These are phyloP conservation scores for Microctenopoma lineatum DNA, from an alignment of 2,797 vertebrate genomes.

Conservation along the genomic window DNA sequence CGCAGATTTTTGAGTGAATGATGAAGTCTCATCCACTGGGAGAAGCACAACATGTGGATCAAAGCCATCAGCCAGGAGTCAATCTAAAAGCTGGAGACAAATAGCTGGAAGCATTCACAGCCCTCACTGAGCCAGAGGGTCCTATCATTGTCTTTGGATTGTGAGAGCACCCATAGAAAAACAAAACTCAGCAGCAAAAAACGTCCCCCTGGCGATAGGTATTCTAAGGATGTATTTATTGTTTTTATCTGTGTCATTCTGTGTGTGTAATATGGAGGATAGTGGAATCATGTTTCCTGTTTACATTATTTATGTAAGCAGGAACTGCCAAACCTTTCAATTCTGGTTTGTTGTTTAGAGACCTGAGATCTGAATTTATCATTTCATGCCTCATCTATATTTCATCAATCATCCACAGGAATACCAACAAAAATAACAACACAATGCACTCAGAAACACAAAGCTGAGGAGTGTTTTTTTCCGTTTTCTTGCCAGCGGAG, in stretches of 20 bases:
- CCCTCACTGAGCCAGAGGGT: no score
- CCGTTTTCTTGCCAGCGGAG: slow-evolving; percentile 7
- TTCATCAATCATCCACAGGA: slow-evolving; percentile 10
- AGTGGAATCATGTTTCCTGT: no score
- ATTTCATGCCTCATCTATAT: slow-evolving; percentile 5
- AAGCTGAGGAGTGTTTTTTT: slow-evolving; percentile 5
- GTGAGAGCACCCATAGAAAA: no score
- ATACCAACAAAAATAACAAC: not conserved
- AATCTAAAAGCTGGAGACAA: not conserved
- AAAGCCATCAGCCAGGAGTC: not conserved
- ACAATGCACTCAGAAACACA: not conserved
- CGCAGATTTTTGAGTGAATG: not conserved
- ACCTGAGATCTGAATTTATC: slow-evolving; percentile 1
- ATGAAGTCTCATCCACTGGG: not conserved
- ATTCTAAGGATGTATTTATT: no score
- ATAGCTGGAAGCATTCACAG: no score
- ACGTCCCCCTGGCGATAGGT: no score
- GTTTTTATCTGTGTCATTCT: no score
- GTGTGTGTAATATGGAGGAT: no score
- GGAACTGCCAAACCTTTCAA: not conserved
- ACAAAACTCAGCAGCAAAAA: no score
- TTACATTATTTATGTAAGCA: not conserved
- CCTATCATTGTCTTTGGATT: no score
- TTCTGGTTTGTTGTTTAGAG: not conserved
- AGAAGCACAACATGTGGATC: not conserved